Base-by-base conservation (phyloP, 2,888 invertebrate species). In the Cerastoderma edule region DNA sequence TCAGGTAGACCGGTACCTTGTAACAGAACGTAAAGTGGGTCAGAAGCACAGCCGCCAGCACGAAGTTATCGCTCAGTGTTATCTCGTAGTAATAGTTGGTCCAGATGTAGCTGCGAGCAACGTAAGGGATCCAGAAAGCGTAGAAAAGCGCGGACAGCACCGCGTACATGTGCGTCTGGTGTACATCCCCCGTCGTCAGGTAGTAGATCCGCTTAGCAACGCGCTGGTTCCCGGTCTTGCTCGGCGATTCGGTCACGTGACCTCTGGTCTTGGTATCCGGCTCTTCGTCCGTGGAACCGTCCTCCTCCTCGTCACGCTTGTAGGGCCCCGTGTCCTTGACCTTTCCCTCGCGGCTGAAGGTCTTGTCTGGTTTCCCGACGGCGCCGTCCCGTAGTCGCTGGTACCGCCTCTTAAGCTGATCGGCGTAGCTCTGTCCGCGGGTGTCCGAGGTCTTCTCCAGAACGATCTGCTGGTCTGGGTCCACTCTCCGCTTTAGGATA, bases 61-160 rank as follows among this genome's bases (percentile, higher is more conserved):
- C 65, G 50, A 85, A 72, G 0, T 67, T 46, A 6, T 78, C 67
- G 8, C 72, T 72, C 16, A 84, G 78, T 0, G 72, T 72, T 13
- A 82, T 53, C 2, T 74, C 71, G 35, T 63, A 77, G 66, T 77
- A 84, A 32, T 74, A 74, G 60, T 81, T 80, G 16, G 80, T 76
- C 27, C 78, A 75, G n/a, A 85, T 67, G 39, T 84, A 84, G 19
- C 72, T 83, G 0, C 84, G 48, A 19, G 85, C 72, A 16, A 86
- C 28, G 70, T 86, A 87, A 2, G 87, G 87, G 16, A 84, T 57
- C 89, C 89, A 89, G 1, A 80, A 39, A 1, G 67, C 44, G n/a
- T 83, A 67, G 69, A 84, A 87, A 13, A 76, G 63, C 10, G 56
- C 60, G 1, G 83, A 68, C 19, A 84, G 70, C 4, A 86, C 28